Base-by-base conservation (phyloP, 2,888 invertebrate species). In the Drepana falcataria region DNA sequence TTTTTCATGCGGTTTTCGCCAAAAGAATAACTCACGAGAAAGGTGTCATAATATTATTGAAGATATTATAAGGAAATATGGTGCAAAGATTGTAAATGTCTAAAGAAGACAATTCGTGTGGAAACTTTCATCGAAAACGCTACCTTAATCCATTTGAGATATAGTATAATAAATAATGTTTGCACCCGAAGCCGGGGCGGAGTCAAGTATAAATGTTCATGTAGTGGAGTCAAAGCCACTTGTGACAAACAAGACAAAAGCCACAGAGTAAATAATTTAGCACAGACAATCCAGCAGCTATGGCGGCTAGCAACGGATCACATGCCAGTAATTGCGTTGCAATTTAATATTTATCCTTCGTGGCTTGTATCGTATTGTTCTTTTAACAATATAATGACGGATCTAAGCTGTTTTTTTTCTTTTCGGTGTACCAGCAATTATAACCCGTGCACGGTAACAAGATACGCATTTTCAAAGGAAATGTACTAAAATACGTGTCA, bases 241-340 rank as follows among this genome's bases (percentile, higher is more conserved):
- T 9, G 44, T 44, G 9, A 44, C 44, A 44, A 44, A 5, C 37
- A 37, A 37, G 44, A 9, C 44, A 9, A 3, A 6, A 44, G 9
- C 44, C 44, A 44, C 44, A 44, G 44, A 9, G 1, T 44, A 44
- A 9, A 44, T 9, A 37, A 37, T 37, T 5, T 37, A 37, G 2
- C 9, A 44, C 44, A 44, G 44, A 44, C 44, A 44, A 37, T 37
- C 37, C 5, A 44, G 44, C 3, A 9, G 9, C 6, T 9, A 2
- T 9, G 44, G 44, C 44, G 44, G 44, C 6, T 44, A 9, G 44
- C 44, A 44, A 44, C 44, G 44, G 44, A 9, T 44, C 64, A 60
- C 61, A 59, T 62, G 60, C 56, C 49, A 41, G 51, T 57, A 55
- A 59, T 55, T 57, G 53, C 52, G 51, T 56, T 47, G 54, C 49